Conservation (phyloP, 2,888 invertebrate genomes). For the Eremobia ochroleuca region DNA sequence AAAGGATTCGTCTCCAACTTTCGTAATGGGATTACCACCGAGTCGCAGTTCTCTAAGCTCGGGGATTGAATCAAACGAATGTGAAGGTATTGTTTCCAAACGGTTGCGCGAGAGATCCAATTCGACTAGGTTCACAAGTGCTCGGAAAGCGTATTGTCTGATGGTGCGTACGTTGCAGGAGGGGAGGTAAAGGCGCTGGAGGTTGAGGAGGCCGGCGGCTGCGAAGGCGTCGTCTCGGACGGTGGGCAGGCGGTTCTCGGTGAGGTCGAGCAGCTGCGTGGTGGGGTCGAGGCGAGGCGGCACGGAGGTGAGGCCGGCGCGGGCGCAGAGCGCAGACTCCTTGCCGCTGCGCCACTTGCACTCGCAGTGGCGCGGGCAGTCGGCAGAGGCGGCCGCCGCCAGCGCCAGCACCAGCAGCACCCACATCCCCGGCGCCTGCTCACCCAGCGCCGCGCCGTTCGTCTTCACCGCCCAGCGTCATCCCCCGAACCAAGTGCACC, state of each 20-base stretch:
- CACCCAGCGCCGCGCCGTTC: slow-evolving; percentile 86
- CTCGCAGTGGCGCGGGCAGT: slow-evolving; percentile 95
- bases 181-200: slow-evolving; percentile 95
- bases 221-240: slow-evolving; percentile 94
- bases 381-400: slow-evolving; percentile 90
- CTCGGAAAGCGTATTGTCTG: slow-evolving; percentile 94
- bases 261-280: slow-evolving; percentile 95
- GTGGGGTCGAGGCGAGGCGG: slow-evolving; percentile 94
- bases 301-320: slow-evolving; percentile 94
- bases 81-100: slow-evolving; percentile 93
- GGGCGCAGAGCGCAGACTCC: slow-evolving; percentile 95
- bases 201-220: slow-evolving; percentile 94
- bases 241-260: slow-evolving; percentile 93
- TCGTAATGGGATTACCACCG: slow-evolving; percentile 94
- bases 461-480: slow-evolving; percentile 85
- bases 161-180: slow-evolving; percentile 93
- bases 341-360: slow-evolving; percentile 97
- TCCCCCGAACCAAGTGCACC: slow-evolving; percentile 80
- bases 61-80: slow-evolving; percentile 93
- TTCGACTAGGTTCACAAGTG: slow-evolving; percentile 95
- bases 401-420: slow-evolving; percentile 89
- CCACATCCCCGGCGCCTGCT: slow-evolving; percentile 90
- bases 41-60: slow-evolving; percentile 94
- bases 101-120: slow-evolving; percentile 95
- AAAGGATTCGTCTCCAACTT: slow-evolving; percentile 93